Base-by-base conservation (phyloP, 2,888 invertebrate species). In the Euplagia quadripunctaria region DNA sequence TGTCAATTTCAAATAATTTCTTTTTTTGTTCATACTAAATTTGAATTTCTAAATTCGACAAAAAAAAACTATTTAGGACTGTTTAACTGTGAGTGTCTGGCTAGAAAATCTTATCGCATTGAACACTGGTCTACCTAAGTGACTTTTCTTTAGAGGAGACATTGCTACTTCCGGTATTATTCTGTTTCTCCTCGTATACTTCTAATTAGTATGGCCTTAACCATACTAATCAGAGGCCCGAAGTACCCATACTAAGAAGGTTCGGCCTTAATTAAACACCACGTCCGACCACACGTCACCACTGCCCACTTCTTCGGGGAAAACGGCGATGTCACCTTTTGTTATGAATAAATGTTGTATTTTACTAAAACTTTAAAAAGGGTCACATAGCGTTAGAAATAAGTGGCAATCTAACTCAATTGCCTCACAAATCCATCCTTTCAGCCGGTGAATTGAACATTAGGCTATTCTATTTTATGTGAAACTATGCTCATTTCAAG, bases 331-430 rank as follows among this genome's bases (percentile, higher is more conserved):
- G 4, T 9, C 4, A n/a, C 4, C n/a, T n/a, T 3, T 55, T 55
- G 4, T n/a, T 9, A 3, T 55, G n/a, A n/a, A n/a, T n/a, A n/a
- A n/a, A n/a, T n/a, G n/a, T n/a, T 6, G 1, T 52, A 52, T 31
- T 20, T n/a, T 61, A 61, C 4, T 5, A 16, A 63, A 72, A 71
- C 58, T 73, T 67, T 77, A 20, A 3, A 49, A 58, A 46, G n/a
- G n/a, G n/a, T n/a, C 83, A 78, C 75, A 84, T 77, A 79, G 71
- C 75, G 78, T 64, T 76, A 70, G 79, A 75, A 77, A 75, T 83
- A 75, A 73, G 68, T 61, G 71, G 85, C 87, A 88, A 87, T 89
- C 85, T 76, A 78, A 75, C 75, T 64, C 82, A 86, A 90, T 89
- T 82, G 86, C 83, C 79, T 82, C 76, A 76, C 83, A 80, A 86